Evolutionary conservation across 2,888 invertebrate species (phyloP).

Genomic region (Phalera bucephala): DNA sequence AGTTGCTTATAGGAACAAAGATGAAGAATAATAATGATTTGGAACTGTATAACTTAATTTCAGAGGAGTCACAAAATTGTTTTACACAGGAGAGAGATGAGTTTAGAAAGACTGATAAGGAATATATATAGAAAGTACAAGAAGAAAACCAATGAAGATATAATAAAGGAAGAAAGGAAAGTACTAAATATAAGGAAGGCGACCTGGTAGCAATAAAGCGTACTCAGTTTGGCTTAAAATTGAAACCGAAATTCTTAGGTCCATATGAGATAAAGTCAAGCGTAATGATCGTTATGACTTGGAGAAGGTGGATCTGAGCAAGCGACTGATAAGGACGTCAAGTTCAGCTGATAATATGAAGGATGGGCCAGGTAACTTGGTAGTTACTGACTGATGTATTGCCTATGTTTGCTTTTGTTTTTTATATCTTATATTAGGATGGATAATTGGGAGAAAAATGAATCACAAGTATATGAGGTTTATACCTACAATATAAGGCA

Average conservation of each 20-base stretch:
- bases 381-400: not conserved
- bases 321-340: not conserved
- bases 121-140: slow-evolving; percentile 4
- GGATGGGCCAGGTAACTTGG: not conserved
- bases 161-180: slow-evolving; percentile 2
- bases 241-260: slow-evolving; percentile 1
- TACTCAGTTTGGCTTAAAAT: not conserved
- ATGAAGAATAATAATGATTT: slow-evolving; percentile 17
- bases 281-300: slow-evolving; percentile 1
- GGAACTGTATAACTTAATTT: not conserved
- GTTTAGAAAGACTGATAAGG: slow-evolving; percentile 5
- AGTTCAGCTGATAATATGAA: not conserved
- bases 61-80: not conserved
- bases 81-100: slow-evolving; percentile 1
- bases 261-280: not conserved
- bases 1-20: slow-evolving; percentile 18
- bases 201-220: slow-evolving; percentile 1
- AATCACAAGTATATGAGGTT: too few relatives aligned
- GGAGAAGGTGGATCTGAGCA: not conserved
- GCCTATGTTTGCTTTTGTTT: not conserved
- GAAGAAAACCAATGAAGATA: slow-evolving; percentile 1
- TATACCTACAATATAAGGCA: too few relatives aligned
- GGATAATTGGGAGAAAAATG: too few relatives aligned
- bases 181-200: not conserved
- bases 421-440: not conserved